Base-by-base conservation (phyloP, 2,797 vertebrate species). In the Lerista edwardsae region DNA sequence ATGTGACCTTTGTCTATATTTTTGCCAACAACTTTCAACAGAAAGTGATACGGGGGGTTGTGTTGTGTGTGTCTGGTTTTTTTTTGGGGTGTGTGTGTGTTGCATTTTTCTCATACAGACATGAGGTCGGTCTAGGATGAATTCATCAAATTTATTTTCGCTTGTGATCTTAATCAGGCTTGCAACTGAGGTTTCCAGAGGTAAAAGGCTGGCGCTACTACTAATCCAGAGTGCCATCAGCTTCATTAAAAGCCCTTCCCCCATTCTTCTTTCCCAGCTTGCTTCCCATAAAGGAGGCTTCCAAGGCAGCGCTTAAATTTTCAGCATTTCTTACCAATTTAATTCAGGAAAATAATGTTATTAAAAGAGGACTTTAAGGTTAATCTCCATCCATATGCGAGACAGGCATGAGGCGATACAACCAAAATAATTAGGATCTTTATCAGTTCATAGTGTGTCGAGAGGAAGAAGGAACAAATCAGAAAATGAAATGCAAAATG, bases 151-250 rank as follows among this genome's bases (percentile, higher is more conserved):
- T 71, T 80, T 1, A 47, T 80, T 90, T 89, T 81, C 7, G 67
- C 19, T 27, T 31, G 59, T 62, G 34, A 82, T 88, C 82, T 68
- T 82, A 55, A 89, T 80, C n/a, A 80, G 57, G 75, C 23, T 90
- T 90, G 78, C 31, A 34, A 88, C 80, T 8, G 21, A 83, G 29
- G 31, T 89, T 34, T 89, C 75, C 72, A 65, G 59, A 81, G n/a
- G 34, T 47, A 82, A 88, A 75, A 91, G 77, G 44, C 25, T 31
- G 57, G 69, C 41, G 39, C 77, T 41, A 17, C 29, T 39, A 80
- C 25, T 83, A 59, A 59, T 55, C 69, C 59, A 64, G 11, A 36
- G 23, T 68, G 85, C 39, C 68, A 25, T 74, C 44, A 47, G 23
- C 34, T 36, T 73, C 31, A 2, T 84, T 61, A 89, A 34, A 68